These are phyloP conservation scores for Sebastes itinus DNA, from an alignment of 2,797 vertebrate species.

Conservation along the genomic window DNA sequence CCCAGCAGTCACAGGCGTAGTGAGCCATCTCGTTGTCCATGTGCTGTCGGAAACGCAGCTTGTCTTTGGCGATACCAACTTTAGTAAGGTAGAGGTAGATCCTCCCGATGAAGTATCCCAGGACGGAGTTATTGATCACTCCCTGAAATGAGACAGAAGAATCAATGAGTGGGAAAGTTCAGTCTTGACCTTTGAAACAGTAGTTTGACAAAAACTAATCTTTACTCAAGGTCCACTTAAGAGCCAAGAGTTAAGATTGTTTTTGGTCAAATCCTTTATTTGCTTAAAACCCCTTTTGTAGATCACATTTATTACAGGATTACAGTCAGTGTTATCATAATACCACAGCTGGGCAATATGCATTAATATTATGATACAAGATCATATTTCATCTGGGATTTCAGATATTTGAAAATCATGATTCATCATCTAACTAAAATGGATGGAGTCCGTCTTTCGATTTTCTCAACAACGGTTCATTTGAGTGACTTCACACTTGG, in stretches of 20 bases:
- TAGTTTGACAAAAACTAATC: neutral
- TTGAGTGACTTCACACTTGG: too few relatives aligned
- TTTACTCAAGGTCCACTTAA: neutral
- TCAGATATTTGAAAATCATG: too few relatives aligned
- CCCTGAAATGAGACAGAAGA: slow-evolving; percentile 78
- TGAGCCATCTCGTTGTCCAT: slow-evolving; percentile 99
- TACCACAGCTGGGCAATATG: neutral
- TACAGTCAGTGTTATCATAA: neutral
- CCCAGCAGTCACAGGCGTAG: slow-evolving; percentile 99
- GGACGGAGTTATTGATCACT: slow-evolving; percentile 97
- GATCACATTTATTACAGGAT: neutral
- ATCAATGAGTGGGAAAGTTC: neutral
- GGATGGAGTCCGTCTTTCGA: too few relatives aligned
- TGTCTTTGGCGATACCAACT: slow-evolving; percentile 93
- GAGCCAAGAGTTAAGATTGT: neutral
- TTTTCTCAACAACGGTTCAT: too few relatives aligned
- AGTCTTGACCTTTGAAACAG: neutral
- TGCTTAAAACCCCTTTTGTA: neutral
- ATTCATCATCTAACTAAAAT: too few relatives aligned
- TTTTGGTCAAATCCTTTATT: neutral
- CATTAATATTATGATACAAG: neutral
- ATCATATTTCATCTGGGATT: neutral
- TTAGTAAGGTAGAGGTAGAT: slow-evolving; percentile 98
- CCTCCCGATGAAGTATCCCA: slow-evolving; percentile 98
- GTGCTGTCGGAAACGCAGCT: slow-evolving; percentile 98